Base-by-base conservation (phyloP, 2,797 vertebrate species). In the Gambelia wislizenii region DNA sequence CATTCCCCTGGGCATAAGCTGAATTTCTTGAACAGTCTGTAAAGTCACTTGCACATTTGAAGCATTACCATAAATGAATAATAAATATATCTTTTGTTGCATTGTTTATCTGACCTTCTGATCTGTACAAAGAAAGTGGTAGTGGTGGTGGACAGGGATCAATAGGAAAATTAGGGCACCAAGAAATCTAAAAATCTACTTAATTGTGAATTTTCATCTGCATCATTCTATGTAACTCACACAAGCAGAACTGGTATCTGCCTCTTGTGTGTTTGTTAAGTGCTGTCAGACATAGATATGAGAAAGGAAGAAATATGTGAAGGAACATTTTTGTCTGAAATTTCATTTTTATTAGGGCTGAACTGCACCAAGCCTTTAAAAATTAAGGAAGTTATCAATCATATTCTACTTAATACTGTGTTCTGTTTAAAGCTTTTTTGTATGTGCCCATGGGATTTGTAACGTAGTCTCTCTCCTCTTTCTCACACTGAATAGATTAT, bases 151-250 rank as follows among this genome's bases (percentile, higher is more conserved):
- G 72, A 72, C 20, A 59, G 36, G 18, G 33, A 80, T 61, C 39
- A 85, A 80, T 85, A 80, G 76, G 36, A 36, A 69, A 77, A 69
- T 88, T 36, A 89, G 52, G 52, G 14, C 33, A 89, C 42, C 36
- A 49, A 61, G 49, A 72, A 89, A 49, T 69, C n/a, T 78, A 39
- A 79, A n/a, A 47, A 79, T 89, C 39, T 72, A 75, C 74, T 84
- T 87, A 54, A 52, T 80, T 18, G 33, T 42, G 44, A 69, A 49
- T 86, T 79, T 69, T 69, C 6, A 49, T 70, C n/a, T 87, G 25
- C n/a, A n/a, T 76, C 47, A 25, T 54, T n/a, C 39, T 83, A 30
- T 83, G 30, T 39, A 42, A 52, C 30, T 44, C 22, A 74, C 20
- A 83, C 75, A 85, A 61, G 14, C 61, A 64, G 74, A 88, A 83